phyloP scores from a whole-genome alignment of 2,888 invertebrate genomes.

The Cancer borealis region DNA sequence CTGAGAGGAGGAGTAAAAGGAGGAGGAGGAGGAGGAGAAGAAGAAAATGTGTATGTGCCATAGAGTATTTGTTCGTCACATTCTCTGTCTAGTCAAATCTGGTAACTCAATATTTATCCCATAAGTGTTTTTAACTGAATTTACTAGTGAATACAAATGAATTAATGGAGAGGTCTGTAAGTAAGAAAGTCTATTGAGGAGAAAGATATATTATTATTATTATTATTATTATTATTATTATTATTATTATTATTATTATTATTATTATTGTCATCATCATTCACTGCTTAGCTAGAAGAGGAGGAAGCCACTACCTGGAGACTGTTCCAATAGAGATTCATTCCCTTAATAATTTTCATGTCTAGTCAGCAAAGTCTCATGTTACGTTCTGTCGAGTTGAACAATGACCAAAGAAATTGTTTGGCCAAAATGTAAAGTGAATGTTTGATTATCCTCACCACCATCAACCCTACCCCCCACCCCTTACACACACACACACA shows the following conservation, averaged over 20 bases:
- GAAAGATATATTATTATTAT: constrained; percentile 30
- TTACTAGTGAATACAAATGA: constrained; percentile 53
- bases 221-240: constrained; percentile 31
- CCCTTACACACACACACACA: background rate
- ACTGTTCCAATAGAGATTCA: background rate
- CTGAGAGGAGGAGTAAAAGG: constrained; percentile 1
- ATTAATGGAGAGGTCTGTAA: constrained; percentile 29
- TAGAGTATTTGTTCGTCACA: constrained; percentile 36
- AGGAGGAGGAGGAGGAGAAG: constrained; percentile 32
- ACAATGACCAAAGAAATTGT: constrained; percentile 71
- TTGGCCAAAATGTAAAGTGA: constrained; percentile 58
- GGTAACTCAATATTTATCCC: constrained; percentile 55
- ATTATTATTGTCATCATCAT: background rate
- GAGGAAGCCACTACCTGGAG: background rate
- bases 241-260: constrained; percentile 35
- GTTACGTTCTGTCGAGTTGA: constrained; percentile 63
- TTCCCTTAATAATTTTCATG: constrained; percentile 53
- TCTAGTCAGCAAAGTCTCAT: constrained; percentile 64
- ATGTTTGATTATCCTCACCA: constrained; percentile 36
- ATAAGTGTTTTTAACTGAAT: constrained; percentile 53
- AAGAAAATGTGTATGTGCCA: constrained; percentile 33
- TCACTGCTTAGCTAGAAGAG: constrained; percentile 23
- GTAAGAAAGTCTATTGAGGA: constrained; percentile 48
- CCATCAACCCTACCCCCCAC: background rate
- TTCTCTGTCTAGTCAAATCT: constrained; percentile 65